Conservation (phyloP, 2,113 vertebrate genomes). For the Periophthalmus modestus region DNA sequence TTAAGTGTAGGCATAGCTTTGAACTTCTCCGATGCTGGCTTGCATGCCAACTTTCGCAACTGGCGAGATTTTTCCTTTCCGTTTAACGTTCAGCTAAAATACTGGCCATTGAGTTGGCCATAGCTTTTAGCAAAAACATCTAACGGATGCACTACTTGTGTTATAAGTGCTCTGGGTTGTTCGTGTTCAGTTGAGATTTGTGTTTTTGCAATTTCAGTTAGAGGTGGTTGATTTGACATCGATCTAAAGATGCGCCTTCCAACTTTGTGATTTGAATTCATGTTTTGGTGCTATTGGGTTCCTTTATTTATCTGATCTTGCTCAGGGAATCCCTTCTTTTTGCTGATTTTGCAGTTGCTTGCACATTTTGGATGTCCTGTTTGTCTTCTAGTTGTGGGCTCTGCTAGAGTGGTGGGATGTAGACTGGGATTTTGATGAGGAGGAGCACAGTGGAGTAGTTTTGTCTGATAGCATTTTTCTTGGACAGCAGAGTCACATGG, state of each 20-base stretch:
- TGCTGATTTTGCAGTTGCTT: slow-evolving; percentile 40
- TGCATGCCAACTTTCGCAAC: slow-evolving; percentile 73
- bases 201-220: slow-evolving; percentile 68
- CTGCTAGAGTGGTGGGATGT: slow-evolving; percentile 53
- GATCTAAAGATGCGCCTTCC: slow-evolving; percentile 42
- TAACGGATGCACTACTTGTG: slow-evolving; percentile 84
- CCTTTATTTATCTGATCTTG: slow-evolving; percentile 65
- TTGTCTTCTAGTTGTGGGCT: slow-evolving; percentile 69
- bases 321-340: slow-evolving; percentile 57
- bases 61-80: slow-evolving; percentile 79
- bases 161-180: slow-evolving; percentile 74
- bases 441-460: slow-evolving; percentile 46
- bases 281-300: slow-evolving; percentile 71
- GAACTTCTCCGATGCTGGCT: slow-evolving; percentile 43
- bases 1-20: slow-evolving; percentile 71
- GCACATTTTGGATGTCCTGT: slow-evolving; percentile 67
- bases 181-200: slow-evolving; percentile 76
- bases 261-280: too few relatives aligned
- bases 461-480: slow-evolving; percentile 72
- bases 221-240: slow-evolving; percentile 52
- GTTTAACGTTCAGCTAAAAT: slow-evolving; percentile 91
- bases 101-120: too few relatives aligned
- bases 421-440: slow-evolving; percentile 63
- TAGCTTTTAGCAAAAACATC: slow-evolving; percentile 95
- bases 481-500: slow-evolving; percentile 56